These are phyloP conservation scores for Chaetodon trifasciatus DNA, from an alignment of 2,797 vertebrate genomes.

Conservation along the genomic window DNA sequence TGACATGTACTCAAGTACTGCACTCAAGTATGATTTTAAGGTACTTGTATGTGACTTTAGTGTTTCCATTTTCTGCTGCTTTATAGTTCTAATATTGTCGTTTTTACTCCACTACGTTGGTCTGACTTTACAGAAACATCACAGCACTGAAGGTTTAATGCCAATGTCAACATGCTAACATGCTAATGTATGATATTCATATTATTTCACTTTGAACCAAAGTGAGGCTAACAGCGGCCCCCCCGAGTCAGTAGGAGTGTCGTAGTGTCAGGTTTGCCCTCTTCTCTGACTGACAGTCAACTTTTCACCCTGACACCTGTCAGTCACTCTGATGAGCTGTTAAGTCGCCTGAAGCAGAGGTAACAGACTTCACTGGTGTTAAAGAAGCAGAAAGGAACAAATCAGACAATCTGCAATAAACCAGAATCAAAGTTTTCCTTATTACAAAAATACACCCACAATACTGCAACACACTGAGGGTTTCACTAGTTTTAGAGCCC, in stretches of 20 bases:
- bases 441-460: no score
- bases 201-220: no score
- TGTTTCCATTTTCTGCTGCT: not conserved
- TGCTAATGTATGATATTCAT: no score
- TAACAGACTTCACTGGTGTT: not conserved
- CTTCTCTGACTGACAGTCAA: not conserved
- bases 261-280: not conserved
- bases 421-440: no score
- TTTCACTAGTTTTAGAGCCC: no score
- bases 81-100: not conserved
- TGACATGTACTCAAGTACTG: not conserved
- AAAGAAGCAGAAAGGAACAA: not conserved
- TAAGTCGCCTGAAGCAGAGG: not conserved
- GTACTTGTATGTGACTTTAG: not conserved
- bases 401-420: not conserved
- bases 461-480: no score
- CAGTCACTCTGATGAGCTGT: conserved; percentile 32
- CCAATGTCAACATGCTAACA: no score
- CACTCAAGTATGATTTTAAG: not conserved
- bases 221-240: no score
- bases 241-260: not conserved
- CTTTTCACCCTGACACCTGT: conserved; percentile 45
- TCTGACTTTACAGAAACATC: no score
- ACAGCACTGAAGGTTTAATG: no score
- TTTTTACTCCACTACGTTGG: not conserved